A percentile compares a stretch with the other conserved stretches of the same genome.
Evolutionary conservation across 2,113 vertebrate genomes (phyloP).

Genomic region (Centropristis striata): DNA sequence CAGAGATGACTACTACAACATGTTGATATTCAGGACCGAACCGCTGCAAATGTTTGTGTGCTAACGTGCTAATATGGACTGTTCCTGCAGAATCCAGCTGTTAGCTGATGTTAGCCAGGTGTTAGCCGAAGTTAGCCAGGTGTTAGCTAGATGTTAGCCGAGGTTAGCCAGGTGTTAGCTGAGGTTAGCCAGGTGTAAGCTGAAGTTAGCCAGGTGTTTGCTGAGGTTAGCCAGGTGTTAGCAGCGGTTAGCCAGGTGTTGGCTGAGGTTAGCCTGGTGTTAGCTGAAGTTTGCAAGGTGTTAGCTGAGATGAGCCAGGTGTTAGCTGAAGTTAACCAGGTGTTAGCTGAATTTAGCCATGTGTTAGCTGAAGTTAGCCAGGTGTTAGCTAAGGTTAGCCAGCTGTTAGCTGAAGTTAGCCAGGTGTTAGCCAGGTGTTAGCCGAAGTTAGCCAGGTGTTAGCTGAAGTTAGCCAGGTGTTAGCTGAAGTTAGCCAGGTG

Average conservation of each 20-base stretch:
- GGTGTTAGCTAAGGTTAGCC: not conserved
- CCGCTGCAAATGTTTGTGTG: too few species aligned
- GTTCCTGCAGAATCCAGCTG: not conserved
- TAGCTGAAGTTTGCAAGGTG: not conserved
- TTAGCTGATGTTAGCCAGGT: too few species aligned
- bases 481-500: not conserved
- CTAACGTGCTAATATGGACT: not conserved
- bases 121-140: not conserved
- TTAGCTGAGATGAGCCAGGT: too few species aligned
- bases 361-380: not conserved
- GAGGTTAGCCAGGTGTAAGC: not conserved
- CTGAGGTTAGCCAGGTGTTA: not conserved
- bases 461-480: not conserved
- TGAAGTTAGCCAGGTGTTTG: not conserved
- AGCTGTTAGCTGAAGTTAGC: not conserved
- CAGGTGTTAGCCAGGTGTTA: too few species aligned
- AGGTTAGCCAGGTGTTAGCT: too few species aligned
- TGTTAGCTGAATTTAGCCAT: not conserved
- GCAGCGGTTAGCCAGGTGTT: not conserved
- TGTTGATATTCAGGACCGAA: not conserved
- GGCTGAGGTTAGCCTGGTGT: not conserved
- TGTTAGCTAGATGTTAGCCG: not conserved
- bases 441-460: too few species aligned
- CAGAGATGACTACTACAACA: conserved; percentile 55
- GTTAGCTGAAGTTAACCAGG: not conserved